Conservation (phyloP, 2,888 invertebrate species). For the Empis livida region DNA sequence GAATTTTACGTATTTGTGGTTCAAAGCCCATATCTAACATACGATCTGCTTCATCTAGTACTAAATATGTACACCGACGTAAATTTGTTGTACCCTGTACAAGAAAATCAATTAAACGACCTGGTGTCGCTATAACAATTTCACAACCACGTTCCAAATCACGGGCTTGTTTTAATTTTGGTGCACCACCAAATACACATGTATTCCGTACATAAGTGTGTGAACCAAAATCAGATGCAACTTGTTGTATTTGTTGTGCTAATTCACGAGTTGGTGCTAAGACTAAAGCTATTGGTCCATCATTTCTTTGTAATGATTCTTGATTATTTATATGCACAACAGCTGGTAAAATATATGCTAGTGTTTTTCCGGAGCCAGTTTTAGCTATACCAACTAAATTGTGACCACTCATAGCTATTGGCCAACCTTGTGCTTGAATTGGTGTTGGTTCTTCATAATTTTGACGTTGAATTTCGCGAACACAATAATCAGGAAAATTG, state of each 20-base stretch:
- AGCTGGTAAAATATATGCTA: constrained; percentile 69
- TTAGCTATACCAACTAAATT: constrained; percentile 81
- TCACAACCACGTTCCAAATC: constrained; percentile 69
- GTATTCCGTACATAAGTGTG: constrained; percentile 64
- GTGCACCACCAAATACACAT: constrained; percentile 88
- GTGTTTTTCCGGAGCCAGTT: constrained; percentile 68
- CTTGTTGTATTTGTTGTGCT: constrained; percentile 71
- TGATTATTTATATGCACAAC: constrained; percentile 82
- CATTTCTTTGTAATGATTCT: constrained; percentile 57
- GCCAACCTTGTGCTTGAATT: constrained; percentile 73
- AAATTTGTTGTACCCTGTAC: constrained; percentile 62
- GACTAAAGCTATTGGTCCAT: constrained; percentile 73
- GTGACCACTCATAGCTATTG: constrained; percentile 64
- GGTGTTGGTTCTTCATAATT: constrained; percentile 63
- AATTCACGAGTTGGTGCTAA: constrained; percentile 68
- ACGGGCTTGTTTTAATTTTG: constrained; percentile 59
- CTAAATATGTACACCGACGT: constrained; percentile 67
- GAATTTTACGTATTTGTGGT: constrained; percentile 87
- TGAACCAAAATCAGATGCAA: constrained; percentile 68
- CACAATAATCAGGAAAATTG: constrained; percentile 55
- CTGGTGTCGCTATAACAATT: constrained; percentile 82
- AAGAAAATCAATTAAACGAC: constrained; percentile 73
- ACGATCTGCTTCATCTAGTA: constrained; percentile 83
- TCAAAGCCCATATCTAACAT: constrained; percentile 99
- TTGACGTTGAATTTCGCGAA: constrained; percentile 42